Evolutionary conservation across 92 coral and sea anemone genomes (phyloP), one percentile per base, ranked within the genome.

Genomic region (Anthopleura xanthogrammica): DNA sequence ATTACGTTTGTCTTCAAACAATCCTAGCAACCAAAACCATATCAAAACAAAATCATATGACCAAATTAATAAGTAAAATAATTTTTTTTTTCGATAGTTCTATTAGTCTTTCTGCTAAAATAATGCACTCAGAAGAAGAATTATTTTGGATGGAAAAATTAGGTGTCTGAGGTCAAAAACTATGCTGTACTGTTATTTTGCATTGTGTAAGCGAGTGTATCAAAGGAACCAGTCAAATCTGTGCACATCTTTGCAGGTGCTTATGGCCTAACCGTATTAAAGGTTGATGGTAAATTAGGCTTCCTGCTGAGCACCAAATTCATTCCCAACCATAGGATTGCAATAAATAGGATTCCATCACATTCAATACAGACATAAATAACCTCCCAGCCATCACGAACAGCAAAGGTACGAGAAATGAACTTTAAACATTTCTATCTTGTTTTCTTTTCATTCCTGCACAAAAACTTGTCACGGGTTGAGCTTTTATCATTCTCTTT

Each of bases 281-380:
- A 79, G 75, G 76, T 54, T 42, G 76, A 65, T 64, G 16, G 60
- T 57, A 66, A 80, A 80, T 80, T 66, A 62, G 83, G 65, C 36
- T 5, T 41, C 83, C 50, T 23, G 43, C 83, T 65, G 83, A 41
- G 76, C 41, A 52, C 4, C 54, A 80, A 79, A 80, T 66, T 62
- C 42, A 42, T 41, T 80, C 42, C 46, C 19, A 68, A 68, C 42
- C 74, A 24, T 68, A 68, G 4, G 43, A 68, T 11, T 68, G 74
- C 41, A 68, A 68, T 68, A 68, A 68, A 68, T 68, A 68, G 42
- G 74, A 68, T 68, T 68, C 74, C 40, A 62, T 7, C 74, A 62
- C 36, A 68, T 68, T 36, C 42, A 23, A 16, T 12, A 4, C 36
- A 68, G 74, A 12, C 74, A 68, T 24, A 68, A 23, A 68, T 68